Evolutionary conservation across 2,888 invertebrate genomes (phyloP), one percentile per base, ranked within the genome.

Genomic region (Argynnis bischoffii): DNA sequence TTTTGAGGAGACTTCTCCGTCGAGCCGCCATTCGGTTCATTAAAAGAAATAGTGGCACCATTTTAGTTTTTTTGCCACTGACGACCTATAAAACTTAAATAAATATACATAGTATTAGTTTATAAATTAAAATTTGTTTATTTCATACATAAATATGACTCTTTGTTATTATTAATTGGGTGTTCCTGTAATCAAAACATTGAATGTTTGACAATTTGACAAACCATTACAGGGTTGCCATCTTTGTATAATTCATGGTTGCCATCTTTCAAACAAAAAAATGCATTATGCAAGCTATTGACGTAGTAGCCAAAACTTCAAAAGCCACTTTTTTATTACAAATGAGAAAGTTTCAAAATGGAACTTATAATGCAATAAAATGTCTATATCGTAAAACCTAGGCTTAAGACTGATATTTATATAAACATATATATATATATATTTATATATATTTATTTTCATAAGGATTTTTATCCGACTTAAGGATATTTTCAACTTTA

Each of bases 41-140:
- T 47, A 84, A 55, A 3, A 85, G 67, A 15, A 86, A 71, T 31
- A 83, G 74, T 4, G 86, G 84, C 8, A 86, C 70, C 85, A 86
- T 85, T 75, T 77, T 79, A 66, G 18, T 41, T 46, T 50, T 54
- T 3, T 31, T 55, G 11, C 31, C 16, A n/a, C 48, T 48, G 47
- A 14, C 6, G 26, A 14, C 16, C n/a, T 11, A 15, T 31, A 6
- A 48, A 53, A 8, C 5, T 47, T 50, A 31, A 26, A 6, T 16
- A 18, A 16, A 50, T 21, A 55, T 57, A 47, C 47, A 59, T 59
- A 15, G 13, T 48, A 48, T 48, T 47, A 59, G 8, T 15, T 15
- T 26, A 26, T 47, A 47, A 21, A 15, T 11, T 21, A 26, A 8
- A 6, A n/a, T 59, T 59, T 48, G 16, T 59, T 6, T 15, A 31